Conservation (phyloP, 2,113 vertebrate genomes). For the Oncorhynchus keta region DNA sequence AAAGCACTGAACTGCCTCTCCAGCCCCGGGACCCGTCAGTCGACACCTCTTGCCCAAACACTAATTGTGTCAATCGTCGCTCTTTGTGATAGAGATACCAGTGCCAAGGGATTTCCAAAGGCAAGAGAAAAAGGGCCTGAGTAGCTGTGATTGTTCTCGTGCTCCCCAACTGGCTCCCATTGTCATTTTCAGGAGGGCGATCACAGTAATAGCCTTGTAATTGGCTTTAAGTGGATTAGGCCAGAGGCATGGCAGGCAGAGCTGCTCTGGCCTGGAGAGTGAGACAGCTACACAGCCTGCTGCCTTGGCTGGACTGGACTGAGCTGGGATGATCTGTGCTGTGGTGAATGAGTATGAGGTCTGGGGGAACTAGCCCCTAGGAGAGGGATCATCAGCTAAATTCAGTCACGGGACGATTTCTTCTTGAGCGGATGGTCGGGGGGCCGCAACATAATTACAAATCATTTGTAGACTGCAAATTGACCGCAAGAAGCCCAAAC, state of each 20-base stretch:
- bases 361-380: slow-evolving; percentile 13
- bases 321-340: background rate
- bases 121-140: slow-evolving; percentile 12
- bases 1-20: slow-evolving; percentile 36
- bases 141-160: slow-evolving; percentile 34
- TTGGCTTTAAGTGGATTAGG: slow-evolving; percentile 75
- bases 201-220: slow-evolving; percentile 71
- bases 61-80: slow-evolving; percentile 50
- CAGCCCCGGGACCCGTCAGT: slow-evolving; percentile 56
- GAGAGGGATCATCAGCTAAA: background rate
- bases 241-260: slow-evolving; percentile 21
- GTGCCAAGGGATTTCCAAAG: slow-evolving; percentile 19
- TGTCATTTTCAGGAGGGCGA: slow-evolving; percentile 68
- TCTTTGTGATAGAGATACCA: slow-evolving; percentile 42
- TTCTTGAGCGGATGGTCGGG: no score
- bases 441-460: no score
- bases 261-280: slow-evolving; percentile 40
- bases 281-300: slow-evolving; percentile 46
- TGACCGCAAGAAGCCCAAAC: no score
- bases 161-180: slow-evolving; percentile 38
- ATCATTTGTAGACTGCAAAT: no score
- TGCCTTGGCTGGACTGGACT: slow-evolving; percentile 7
- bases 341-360: slow-evolving; percentile 33
- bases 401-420: no score
- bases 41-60: slow-evolving; percentile 57